A percentile compares a stretch with the other conserved stretches of the same genome.
phyloP scores from a whole-genome alignment of 2,888 invertebrate genomes.

The Pteria penguin region DNA sequence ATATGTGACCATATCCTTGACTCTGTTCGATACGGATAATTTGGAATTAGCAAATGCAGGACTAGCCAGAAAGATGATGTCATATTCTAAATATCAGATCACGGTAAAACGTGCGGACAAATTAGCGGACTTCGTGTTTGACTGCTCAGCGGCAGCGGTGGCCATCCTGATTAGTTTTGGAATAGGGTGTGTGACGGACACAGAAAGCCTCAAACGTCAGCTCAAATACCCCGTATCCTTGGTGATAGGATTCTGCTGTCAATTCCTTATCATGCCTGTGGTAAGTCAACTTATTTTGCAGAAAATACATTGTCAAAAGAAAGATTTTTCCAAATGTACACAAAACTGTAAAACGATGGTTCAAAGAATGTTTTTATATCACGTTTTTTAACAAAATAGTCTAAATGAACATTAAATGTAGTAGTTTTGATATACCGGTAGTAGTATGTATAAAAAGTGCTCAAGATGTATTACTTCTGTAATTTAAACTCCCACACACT shows the following conservation, averaged over 20 bases:
- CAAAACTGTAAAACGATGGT: no score
- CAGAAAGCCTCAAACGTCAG: constrained; percentile 71
- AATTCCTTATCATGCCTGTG: constrained; percentile 77
- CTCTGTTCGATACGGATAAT: constrained; percentile 61
- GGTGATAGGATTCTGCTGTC: constrained; percentile 75
- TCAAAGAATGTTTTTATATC: no score
- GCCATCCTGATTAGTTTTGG: constrained; percentile 77
- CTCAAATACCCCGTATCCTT: constrained; percentile 74
- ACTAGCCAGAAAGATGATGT: constrained; percentile 55
- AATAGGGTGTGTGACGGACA: constrained; percentile 77
- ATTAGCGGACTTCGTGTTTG: constrained; percentile 75
- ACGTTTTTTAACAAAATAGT: no score
- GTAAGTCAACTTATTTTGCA: constrained; percentile 64
- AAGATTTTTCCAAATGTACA: no score
- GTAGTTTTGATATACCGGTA: no score
- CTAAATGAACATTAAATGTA: no score
- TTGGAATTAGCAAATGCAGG: constrained; percentile 55
- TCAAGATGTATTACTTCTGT: no score
- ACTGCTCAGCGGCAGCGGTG: constrained; percentile 74
- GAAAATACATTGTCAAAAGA: no score
- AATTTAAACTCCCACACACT: no score
- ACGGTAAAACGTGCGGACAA: constrained; percentile 64
- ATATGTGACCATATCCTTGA: constrained; percentile 69
- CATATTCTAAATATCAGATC: constrained; percentile 64
- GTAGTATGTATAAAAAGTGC: no score